phyloP scores from a whole-genome alignment of 2,888 invertebrate species.

The Chironomus tentans region DNA sequence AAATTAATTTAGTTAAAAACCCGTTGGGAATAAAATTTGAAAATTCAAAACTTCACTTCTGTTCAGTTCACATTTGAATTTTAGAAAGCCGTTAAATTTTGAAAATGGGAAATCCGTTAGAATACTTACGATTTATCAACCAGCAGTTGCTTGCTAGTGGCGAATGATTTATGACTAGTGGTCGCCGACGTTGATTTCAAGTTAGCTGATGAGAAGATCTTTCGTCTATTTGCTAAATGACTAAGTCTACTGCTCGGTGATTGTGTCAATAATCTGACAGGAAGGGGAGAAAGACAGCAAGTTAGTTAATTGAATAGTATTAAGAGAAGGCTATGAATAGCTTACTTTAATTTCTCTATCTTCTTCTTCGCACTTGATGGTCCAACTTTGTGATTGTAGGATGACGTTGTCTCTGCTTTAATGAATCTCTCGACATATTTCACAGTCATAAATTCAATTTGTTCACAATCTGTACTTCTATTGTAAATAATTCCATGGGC shows the following conservation, averaged over 20 bases:
- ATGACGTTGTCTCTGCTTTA: constrained; percentile 64
- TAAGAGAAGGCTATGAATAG: constrained; percentile 28
- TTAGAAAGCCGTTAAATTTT: not conserved
- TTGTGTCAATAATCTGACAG: constrained; percentile 42
- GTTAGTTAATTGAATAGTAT: not conserved
- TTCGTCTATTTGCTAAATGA: constrained; percentile 64
- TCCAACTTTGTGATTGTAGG: constrained; percentile 37
- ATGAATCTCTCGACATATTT: constrained; percentile 62
- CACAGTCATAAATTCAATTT: constrained; percentile 55
- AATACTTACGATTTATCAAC: constrained; percentile 54
- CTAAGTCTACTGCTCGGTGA: constrained; percentile 70
- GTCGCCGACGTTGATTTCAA: constrained; percentile 43
- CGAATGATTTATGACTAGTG: constrained; percentile 44
- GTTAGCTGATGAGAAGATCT: constrained; percentile 65
- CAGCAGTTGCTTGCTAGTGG: constrained; percentile 48
- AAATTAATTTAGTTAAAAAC: not conserved
- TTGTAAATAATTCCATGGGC: constrained; percentile 67
- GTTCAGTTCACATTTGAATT: no score
- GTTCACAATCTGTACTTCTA: constrained; percentile 57
- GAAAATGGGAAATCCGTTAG: no score
- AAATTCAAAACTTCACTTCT: not conserved
- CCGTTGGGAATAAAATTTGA: not conserved
- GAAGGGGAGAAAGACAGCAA: not conserved
- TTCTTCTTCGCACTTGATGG: constrained; percentile 57
- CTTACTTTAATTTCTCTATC: constrained; percentile 49